These are phyloP conservation scores for Parnassius apollo DNA, from an alignment of 2,888 invertebrate species.

Conservation along the genomic window DNA sequence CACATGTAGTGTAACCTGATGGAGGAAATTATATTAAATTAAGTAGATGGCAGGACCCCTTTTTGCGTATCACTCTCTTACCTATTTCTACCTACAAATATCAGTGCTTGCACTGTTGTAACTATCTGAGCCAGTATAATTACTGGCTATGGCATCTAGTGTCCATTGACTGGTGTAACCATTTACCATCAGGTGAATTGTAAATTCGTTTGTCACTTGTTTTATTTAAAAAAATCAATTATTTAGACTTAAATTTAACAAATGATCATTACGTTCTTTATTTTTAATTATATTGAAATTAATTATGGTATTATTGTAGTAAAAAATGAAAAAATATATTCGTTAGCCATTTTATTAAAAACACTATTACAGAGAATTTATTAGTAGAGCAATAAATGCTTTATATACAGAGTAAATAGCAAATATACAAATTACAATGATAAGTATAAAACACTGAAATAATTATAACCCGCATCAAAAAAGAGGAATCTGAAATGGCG, in stretches of 20 bases:
- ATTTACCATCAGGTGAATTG: not conserved
- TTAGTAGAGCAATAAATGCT: slow-evolving; percentile 42
- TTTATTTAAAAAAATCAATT: not conserved
- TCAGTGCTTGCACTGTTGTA: no score
- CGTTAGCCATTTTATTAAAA: slow-evolving; percentile 56
- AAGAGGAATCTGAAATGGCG: no score
- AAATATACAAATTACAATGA: slow-evolving; percentile 36
- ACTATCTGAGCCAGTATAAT: no score
- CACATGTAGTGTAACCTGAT: no score
- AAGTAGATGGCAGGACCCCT: no score
- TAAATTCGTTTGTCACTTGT: not conserved
- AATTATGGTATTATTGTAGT: not conserved
- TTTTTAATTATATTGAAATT: slow-evolving; percentile 9
- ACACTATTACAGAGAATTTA: slow-evolving; percentile 60
- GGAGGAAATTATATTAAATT: no score
- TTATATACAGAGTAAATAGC: slow-evolving; percentile 31
- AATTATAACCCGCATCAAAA: slow-evolving; percentile 11
- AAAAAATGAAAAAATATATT: slow-evolving; percentile 9
- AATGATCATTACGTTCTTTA: slow-evolving; percentile 3
- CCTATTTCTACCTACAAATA: no score
- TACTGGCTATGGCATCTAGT: no score
- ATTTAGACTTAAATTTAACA: no score
- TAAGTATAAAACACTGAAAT: slow-evolving; percentile 28
- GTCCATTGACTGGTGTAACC: no score
- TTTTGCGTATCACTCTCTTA: no score